Base-by-base conservation (phyloP, 2,888 invertebrate genomes). In the Platycheirus rosarum region DNA sequence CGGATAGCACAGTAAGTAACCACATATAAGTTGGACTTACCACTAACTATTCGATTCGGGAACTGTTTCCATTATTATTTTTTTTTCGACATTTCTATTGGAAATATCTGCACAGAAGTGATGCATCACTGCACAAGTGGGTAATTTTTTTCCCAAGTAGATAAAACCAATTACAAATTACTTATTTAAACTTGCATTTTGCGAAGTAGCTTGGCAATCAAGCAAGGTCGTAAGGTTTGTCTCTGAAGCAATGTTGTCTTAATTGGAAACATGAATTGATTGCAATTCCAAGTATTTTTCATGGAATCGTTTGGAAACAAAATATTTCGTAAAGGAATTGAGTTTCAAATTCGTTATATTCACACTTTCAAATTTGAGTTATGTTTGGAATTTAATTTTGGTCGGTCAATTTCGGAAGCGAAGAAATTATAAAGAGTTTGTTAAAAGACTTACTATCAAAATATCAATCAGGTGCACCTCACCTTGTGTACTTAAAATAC, bases 81-180 rank as follows among this genome's bases (percentile, higher is more conserved):
- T 18, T 32, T 76, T 60, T 76, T 16, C 62, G 35, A 69, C 76
- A 77, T 46, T 62, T 60, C 46, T 37, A 42, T 40, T 40, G 53
- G 37, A 75, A 60, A 49, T 75, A 70, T 75, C 75, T 69, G 46
- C 66, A 80, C 75, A 53, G 55, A 44, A 60, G 66, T 73, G 82
- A 77, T 77, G 82, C 82, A 77, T 77, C 77, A 65, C 60, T 77
- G 82, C 66, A 63, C 77, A 82, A 82, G 51, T 80, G 75, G 80
- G 80, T 66, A 76, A 74, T n/a, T n/a, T n/a, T n/a, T n/a, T n/a
- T n/a, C n/a, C n/a, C n/a, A n/a, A n/a, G n/a, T n/a, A n/a, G n/a
- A n/a, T n/a, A n/a, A n/a, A n/a, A n/a, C n/a, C n/a, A n/a, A n/a
- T n/a, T n/a, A n/a, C n/a, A 35, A 78, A 71, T 71, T 78, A 46